Base-by-base conservation (phyloP, 2,113 vertebrate species). In the Nannobrachium achirus region DNA sequence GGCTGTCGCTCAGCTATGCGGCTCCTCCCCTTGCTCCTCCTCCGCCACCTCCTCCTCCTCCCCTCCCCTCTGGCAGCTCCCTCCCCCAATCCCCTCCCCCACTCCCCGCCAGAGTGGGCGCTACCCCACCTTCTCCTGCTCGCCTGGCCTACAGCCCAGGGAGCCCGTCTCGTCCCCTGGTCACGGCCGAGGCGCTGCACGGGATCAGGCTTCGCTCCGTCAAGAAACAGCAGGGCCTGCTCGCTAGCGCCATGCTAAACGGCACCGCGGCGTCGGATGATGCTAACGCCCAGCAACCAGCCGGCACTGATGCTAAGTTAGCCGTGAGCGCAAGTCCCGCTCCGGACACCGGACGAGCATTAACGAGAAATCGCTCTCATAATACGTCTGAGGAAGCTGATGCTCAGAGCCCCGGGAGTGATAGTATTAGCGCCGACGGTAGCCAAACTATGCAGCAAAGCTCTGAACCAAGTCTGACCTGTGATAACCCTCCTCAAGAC, bases 121-220 rank as follows among this genome's bases (percentile, higher is more conserved):
- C 4, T n/a, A n/a, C n/a, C n/a, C n/a, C n/a, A 4, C 20, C 20
- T 33, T 1, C 2, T 2, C 48, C 48, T 18, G 10, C 6, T 3
- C 50, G 10, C 7, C 1, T 15, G 13, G 45, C 20, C 16, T 33
- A 9, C 16, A 33, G 62, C 89, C 73, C 69, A n/a, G 42, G 25
- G 0, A 86, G 79, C 50, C 78, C 83, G 49, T 69, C 82, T 20
- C 82, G 86, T 83, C 95, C 93, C 14, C 81, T 95, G 65, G 92
- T 98, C 70, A 98, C 96, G 16, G 74, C 95, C 0, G 89, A 95
- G 56, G 95, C 90, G 0, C 68, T 99, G 73, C 93, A 95, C 83
- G 90, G 86, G 69, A 89, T 98, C 44, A 95, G 94, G 58, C 80
- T 98, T 79, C 92, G 93, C 68, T 94, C 94, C 0, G 86, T 95